Conservation (phyloP, 2,797 vertebrate genomes). For the Gobio occitaniae region DNA sequence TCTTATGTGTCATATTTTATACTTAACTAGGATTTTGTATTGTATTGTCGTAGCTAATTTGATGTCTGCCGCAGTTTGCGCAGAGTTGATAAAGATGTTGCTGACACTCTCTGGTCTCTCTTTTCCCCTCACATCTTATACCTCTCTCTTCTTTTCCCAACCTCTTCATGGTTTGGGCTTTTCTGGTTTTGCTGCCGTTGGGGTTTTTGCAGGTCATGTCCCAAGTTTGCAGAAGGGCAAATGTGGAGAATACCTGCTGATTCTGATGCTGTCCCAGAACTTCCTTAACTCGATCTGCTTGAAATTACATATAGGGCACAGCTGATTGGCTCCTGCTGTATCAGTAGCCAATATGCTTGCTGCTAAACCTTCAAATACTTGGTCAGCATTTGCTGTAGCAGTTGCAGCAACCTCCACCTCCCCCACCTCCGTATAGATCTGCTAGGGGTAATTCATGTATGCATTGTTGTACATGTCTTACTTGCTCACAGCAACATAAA, state of each 20-base stretch:
- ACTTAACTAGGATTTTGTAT: neutral
- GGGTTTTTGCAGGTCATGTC: slow-evolving; percentile 16
- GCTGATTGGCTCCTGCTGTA: too few species aligned
- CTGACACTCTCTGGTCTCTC: neutral
- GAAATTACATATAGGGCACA: too few species aligned
- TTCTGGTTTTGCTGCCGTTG: neutral
- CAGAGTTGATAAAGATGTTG: neutral
- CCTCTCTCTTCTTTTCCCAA: neutral
- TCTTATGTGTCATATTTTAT: neutral
- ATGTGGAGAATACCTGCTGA: slow-evolving; percentile 12
- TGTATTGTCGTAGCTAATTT: neutral
- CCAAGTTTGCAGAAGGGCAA: slow-evolving; percentile 2
- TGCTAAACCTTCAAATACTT: too few species aligned
- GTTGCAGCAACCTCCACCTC: too few species aligned
- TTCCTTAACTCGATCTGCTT: too few species aligned
- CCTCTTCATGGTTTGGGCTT: neutral
- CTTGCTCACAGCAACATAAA: too few species aligned
- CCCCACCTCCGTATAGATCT: too few species aligned
- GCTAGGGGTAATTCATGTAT: too few species aligned
- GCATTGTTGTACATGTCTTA: too few species aligned
- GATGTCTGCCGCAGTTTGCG: neutral
- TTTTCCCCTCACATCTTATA: neutral
- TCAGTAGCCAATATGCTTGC: too few species aligned
- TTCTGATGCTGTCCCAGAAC: slow-evolving; percentile 2
- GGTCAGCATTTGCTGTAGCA: too few species aligned